Evolutionary conservation across 1,140 invertebrate species (phyloP).

Genomic region (Leptoteleia sp.): DNA sequence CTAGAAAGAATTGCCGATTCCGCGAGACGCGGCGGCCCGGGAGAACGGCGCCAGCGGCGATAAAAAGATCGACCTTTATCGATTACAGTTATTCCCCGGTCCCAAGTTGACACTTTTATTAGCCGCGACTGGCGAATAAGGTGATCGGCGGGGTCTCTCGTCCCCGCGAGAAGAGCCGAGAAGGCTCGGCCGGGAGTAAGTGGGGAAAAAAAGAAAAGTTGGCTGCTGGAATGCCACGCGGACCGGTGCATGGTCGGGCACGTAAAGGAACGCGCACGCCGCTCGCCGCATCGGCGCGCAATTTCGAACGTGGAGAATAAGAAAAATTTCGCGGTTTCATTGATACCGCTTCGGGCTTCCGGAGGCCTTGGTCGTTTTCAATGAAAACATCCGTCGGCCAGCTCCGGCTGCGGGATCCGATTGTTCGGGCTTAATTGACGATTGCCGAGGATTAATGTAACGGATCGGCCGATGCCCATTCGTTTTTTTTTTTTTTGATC

Average conservation of each 20-base stretch:
- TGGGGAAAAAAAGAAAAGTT: conserved; percentile 62
- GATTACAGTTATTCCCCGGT: conserved; percentile 33
- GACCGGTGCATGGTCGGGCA: conserved; percentile 22
- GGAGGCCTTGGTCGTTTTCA: not conserved
- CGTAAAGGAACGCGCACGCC: conserved; percentile 25
- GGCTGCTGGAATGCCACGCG: conserved; percentile 44
- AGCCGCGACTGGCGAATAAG: conserved; percentile 40
- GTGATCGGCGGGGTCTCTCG: conserved; percentile 34
- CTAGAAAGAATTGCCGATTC: not conserved
- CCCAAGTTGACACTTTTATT: conserved; percentile 31
- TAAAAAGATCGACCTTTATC: conserved; percentile 37
- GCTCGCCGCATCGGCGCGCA: conserved; percentile 3
- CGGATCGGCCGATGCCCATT: too few species aligned
- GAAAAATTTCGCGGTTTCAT: conserved; percentile 19
- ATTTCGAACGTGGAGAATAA: conserved; percentile 23
- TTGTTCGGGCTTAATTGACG: too few species aligned
- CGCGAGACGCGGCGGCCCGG: too few species aligned
- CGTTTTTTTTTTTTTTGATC: too few species aligned
- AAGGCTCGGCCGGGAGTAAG: conserved; percentile 27
- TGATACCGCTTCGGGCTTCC: not conserved
- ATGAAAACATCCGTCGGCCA: not conserved
- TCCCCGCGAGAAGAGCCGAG: conserved; percentile 51
- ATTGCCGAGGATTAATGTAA: too few species aligned
- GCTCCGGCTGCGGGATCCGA: not conserved
- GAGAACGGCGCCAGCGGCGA: not conserved